Percentiles rank a stretch among this genome's conserved stretches.
Conservation (phyloP, 1,140 invertebrate genomes). For the Ceratina australensis region DNA sequence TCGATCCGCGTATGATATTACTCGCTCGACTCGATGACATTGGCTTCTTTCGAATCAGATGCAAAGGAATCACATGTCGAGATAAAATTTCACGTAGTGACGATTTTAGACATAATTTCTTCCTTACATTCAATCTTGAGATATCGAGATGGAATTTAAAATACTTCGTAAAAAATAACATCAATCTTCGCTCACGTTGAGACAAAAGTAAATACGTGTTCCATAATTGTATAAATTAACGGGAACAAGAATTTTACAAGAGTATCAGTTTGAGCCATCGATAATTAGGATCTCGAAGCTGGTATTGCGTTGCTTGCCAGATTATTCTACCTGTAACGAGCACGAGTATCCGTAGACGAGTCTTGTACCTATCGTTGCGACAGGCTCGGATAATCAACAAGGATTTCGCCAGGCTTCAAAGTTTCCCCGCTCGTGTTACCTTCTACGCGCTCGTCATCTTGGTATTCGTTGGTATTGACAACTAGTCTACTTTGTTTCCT, state of each 20-base stretch:
- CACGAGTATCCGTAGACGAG: slow-evolving; percentile 27
- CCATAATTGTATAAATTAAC: too few species aligned
- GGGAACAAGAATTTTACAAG: background rate
- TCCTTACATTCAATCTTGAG: background rate
- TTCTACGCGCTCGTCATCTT: slow-evolving; percentile 28
- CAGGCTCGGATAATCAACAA: slow-evolving; percentile 57
- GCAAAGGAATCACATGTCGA: background rate
- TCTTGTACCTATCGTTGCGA: slow-evolving; percentile 47
- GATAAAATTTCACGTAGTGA: background rate
- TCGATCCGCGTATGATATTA: slow-evolving; percentile 47
- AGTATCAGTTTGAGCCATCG: background rate
- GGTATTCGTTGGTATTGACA: slow-evolving; percentile 70
- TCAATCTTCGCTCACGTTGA: too few species aligned
- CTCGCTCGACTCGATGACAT: slow-evolving; percentile 26
- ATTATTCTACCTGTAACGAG: slow-evolving; percentile 36
- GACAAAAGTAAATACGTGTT: too few species aligned
- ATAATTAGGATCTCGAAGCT: background rate
- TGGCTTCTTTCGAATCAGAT: slow-evolving; percentile 19
- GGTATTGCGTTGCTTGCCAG: slow-evolving; percentile 46
- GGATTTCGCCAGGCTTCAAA: slow-evolving; percentile 58
- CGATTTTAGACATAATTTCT: too few species aligned
- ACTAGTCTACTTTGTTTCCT: slow-evolving; percentile 71
- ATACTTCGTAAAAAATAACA: too few species aligned
- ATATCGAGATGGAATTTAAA: too few species aligned
- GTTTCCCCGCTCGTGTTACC: slow-evolving; percentile 73